Base-by-base conservation (phyloP, 1,140 invertebrate genomes). In the Cydia fagiglandana region DNA sequence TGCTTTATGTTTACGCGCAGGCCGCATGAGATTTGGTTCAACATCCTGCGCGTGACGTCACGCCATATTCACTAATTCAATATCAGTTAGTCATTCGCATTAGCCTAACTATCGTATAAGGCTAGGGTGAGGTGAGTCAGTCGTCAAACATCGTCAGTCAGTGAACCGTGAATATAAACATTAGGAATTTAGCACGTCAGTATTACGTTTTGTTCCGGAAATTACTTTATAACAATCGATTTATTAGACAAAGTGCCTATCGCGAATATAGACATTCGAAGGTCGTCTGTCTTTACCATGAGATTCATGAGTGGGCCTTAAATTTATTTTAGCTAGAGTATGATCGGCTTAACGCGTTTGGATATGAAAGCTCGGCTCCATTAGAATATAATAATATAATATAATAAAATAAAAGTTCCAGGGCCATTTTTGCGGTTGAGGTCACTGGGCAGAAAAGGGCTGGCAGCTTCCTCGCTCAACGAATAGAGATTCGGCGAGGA, bases 141-240 rank as follows among this genome's bases (percentile, higher is more conserved):
- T n/a, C 4, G n/a, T 61, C 56, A 61, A 61, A 61, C 20, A 61
- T 24, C 56, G 9, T 24, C 20, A 61, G 56, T 61, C 56, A 61
- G 56, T 61, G 56, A 61, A 61, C 56, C 20, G 56, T 61, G 56
- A 61, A 61, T 24, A 61, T 24, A 61, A 61, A 61, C 56, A 61
- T 61, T 61, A 61, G 56, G n/a, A 53, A n/a, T 47, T 47, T 53
- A 53, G 2, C 56, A 10, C 56, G 56, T 61, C 56, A 61, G 7
- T 61, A 24, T 20, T 61, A 61, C 56, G 20, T 61, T 61, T 61
- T 24, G 56, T 61, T 61, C 56, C 56, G 56, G 56, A 61, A 10
- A 61, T 30, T 61, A 61, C 20, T 20, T 20, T 61, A 24, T 24
- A 61, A 24, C 56, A 24, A 24, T 61, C 56, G 20, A 61, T 61